Conservation (phyloP, 2,113 vertebrate species). For the Elgaria multicarinata region DNA sequence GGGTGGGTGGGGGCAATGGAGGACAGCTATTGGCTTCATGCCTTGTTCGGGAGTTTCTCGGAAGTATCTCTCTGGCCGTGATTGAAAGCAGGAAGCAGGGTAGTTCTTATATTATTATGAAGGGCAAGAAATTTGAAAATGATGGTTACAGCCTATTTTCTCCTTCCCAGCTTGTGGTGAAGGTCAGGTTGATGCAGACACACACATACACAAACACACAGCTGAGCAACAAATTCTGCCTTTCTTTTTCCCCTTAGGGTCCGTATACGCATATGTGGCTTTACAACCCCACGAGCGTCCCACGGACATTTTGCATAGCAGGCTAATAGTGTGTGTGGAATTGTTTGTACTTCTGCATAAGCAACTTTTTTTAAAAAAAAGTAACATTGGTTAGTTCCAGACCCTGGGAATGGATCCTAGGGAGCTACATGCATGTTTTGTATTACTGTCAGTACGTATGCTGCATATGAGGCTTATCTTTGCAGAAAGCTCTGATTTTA, state of each 20-base stretch:
- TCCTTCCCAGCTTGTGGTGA: background rate
- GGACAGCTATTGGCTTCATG: background rate
- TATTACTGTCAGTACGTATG: background rate
- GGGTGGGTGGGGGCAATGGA: background rate
- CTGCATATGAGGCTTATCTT: background rate
- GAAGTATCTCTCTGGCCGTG: background rate
- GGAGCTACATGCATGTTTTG: too few relatives aligned
- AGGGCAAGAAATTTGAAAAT: background rate
- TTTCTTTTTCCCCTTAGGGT: too few relatives aligned
- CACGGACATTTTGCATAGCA: background rate
- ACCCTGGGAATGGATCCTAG: background rate
- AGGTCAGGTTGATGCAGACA: background rate
- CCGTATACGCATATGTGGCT: background rate
- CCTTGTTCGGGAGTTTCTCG: background rate
- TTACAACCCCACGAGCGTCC: background rate
- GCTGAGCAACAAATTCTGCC: background rate
- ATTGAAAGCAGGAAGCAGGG: background rate
- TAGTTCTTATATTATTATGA: background rate
- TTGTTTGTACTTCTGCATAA: background rate
- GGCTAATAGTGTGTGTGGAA: background rate
- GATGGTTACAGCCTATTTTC: background rate
- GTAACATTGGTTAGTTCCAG: background rate
- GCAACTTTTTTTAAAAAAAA: background rate
- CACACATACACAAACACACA: too few relatives aligned
- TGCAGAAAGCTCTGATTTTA: background rate